Base-by-base conservation (phyloP, 2,113 vertebrate species). In the Polyodon spathula region DNA sequence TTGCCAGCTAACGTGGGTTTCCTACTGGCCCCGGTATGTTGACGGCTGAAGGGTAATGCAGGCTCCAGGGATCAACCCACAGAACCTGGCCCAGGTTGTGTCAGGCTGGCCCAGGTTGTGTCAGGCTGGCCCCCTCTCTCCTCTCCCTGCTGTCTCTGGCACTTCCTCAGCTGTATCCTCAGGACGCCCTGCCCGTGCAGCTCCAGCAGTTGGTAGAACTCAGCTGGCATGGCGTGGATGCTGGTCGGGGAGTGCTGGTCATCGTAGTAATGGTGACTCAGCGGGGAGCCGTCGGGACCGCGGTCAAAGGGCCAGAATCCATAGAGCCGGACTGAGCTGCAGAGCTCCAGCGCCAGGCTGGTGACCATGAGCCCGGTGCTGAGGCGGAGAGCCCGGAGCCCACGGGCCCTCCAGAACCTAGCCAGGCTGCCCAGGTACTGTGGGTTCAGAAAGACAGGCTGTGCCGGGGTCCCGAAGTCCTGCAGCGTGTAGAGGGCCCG, bases 181-280 rank as follows among this genome's bases (percentile, higher is more conserved):
- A 98, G 76, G 58, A 97, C 84, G 6, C 96, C 96, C 78, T 89
- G 82, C 52, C 74, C 66, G 63, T 99, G 93, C 68, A 99, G 88
- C 43, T 79, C 76, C 44, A 97, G 71, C 71, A 99, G 80, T 38
- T 86, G 84, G 14, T 80, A 78, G 42, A 93, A 97, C 69, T 99
- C 96, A 56, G 81, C 81, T 7, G 94, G 90, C 93, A 98, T 97
- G 46, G 91, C 80, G 16, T 99, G 96, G 59, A 96, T 84, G 17
- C 78, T 86, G 0, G 66, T 81, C 55, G 94, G 92, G 17, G 85
- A 77, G 53, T 86, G 68, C 27, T 66, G 81, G 78, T 98, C 78
- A 58, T 99, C 94, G 0, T 97, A 99, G 74, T 99, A 99, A 75
- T 99, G 96, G 68, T 97, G n/a, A n/a, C n/a, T 91, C 59, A 98